These are phyloP conservation scores for Homarus americanus DNA, from an alignment of 1,140 invertebrate species.

Conservation along the genomic window DNA sequence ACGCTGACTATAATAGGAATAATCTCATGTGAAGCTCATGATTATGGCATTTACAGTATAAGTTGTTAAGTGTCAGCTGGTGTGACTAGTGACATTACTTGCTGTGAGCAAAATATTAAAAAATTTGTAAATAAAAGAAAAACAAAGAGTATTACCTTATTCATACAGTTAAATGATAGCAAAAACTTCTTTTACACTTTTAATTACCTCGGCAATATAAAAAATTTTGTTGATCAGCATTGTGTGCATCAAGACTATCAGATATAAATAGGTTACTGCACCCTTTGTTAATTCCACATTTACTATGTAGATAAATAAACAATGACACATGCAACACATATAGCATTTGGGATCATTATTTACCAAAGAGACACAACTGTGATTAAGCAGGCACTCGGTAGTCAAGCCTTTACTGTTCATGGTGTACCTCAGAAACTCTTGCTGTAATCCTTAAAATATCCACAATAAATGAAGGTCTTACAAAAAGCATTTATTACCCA, in stretches of 20 bases:
- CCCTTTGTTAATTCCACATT: not conserved
- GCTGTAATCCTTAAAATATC: not conserved
- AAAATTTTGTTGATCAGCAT: not conserved
- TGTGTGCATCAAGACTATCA: not conserved
- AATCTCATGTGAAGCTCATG: too few relatives aligned
- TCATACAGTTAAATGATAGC: too few relatives aligned
- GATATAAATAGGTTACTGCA: not conserved
- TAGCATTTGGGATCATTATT: not conserved
- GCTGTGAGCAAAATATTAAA: too few relatives aligned
- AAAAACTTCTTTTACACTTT: too few relatives aligned
- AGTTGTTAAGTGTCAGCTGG: too few relatives aligned
- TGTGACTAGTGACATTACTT: too few relatives aligned
- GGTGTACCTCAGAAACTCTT: not conserved
- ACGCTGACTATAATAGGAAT: too few relatives aligned
- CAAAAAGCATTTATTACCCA: slow-evolving; percentile 26
- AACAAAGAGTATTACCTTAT: too few relatives aligned
- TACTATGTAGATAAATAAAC: not conserved
- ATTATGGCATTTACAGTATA: too few relatives aligned
- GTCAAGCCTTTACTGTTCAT: not conserved
- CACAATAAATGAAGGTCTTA: not conserved
- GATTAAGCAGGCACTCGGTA: not conserved
- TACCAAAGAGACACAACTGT: not conserved
- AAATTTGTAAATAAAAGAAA: too few relatives aligned
- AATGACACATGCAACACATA: not conserved
- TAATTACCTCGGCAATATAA: too few relatives aligned